Base-by-base conservation (phyloP, 2,888 invertebrate species). In the Chloroclysta siterata region DNA sequence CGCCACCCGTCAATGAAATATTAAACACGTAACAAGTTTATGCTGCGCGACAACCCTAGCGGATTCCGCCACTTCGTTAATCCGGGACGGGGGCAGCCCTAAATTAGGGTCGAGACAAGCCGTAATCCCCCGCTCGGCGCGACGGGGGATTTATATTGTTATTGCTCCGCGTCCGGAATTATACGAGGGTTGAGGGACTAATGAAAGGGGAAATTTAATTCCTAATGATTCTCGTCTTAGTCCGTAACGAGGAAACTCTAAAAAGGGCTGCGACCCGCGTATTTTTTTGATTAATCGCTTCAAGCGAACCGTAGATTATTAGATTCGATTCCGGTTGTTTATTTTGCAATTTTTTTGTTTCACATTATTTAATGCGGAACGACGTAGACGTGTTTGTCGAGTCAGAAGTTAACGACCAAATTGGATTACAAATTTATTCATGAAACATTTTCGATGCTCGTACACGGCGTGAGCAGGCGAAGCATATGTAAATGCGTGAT, bases 141-240 rank as follows among this genome's bases (percentile, higher is more conserved):
- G 91, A 90, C 92, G 90, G 93, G 93, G 93, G 93, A 93, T 92
- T 92, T 92, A 92, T 92, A 93, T 93, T 93, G 93, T 93, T 92
- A 93, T 93, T 93, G 92, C 92, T 90, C 89, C 87, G 90, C 89
- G 92, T 93, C 92, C 93, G 90, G 93, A 91, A 91, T 92, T 92
- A 92, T 92, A 92, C 92, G 93, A 93, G 92, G 93, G 92, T 92
- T 92, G 92, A 91, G 93, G 92, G 93, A 93, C 93, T 93, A 93
- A 93, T 93, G 92, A 93, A 93, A 93, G 92, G 92, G 93, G 92
- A 93, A 92, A 93, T 93, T 93, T 93, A 93, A 93, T 92, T 92
- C 93, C 91, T 93, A 93, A 93, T 93, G 93, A 93, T 93, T 92
- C 91, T 89, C 93, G 91, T 93, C 93, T 92, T 91, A 92, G 92